phyloP scores from a whole-genome alignment of 2,113 vertebrate genomes.

The Sitta europaea region DNA sequence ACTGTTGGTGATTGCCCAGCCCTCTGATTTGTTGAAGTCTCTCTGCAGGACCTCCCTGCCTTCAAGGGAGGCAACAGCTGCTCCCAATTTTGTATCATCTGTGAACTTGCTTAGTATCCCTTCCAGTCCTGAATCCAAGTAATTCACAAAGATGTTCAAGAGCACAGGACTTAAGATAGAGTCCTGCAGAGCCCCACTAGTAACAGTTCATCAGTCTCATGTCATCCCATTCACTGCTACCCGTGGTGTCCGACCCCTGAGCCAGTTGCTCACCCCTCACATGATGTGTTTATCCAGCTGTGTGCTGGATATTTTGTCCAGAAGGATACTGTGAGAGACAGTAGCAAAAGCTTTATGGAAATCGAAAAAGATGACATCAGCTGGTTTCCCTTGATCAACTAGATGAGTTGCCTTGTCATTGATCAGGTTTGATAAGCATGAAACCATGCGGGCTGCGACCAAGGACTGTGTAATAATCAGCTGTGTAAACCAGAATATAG shows the following conservation, averaged over 20 bases:
- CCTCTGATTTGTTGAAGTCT: not conserved
- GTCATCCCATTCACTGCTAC: accelerated
- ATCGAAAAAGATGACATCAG: not conserved
- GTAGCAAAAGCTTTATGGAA: not conserved
- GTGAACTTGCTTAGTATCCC: not conserved
- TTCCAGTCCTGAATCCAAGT: not conserved
- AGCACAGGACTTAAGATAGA: not conserved
- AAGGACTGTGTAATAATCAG: not conserved
- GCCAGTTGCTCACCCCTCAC: not conserved
- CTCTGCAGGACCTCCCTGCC: not conserved
- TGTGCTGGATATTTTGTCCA: not conserved
- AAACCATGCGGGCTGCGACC: not conserved
- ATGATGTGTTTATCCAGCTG: not conserved
- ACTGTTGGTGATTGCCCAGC: not conserved
- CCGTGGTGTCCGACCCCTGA: not conserved
- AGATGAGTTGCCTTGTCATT: not conserved
- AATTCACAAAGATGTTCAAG: not conserved
- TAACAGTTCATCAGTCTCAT: not conserved
- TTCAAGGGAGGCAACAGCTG: not conserved
- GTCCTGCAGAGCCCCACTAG: no score
- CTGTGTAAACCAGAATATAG: not conserved
- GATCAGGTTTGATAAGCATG: not conserved
- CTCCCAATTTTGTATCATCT: not conserved
- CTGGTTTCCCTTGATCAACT: not conserved
- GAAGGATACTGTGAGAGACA: not conserved